Conservation (phyloP, 2,888 invertebrate species). For the Nomada fucata region DNA sequence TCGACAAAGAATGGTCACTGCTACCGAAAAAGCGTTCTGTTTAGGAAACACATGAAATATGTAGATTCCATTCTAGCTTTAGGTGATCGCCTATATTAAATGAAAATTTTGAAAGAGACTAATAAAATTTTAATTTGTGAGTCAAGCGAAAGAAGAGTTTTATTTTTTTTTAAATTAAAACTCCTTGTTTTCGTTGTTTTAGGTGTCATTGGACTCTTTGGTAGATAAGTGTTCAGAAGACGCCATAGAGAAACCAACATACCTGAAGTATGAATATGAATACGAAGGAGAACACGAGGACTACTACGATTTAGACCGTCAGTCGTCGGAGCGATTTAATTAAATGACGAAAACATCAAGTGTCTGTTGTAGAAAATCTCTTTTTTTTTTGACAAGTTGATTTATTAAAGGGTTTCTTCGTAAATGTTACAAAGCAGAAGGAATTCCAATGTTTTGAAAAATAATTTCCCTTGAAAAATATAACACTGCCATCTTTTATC, state of each 20-base stretch:
- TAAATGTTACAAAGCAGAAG: too few species aligned
- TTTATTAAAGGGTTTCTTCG: not conserved
- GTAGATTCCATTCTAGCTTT: too few species aligned
- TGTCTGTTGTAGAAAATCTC: not conserved
- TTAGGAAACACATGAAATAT: too few species aligned
- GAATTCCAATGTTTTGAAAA: too few species aligned
- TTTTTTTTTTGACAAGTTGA: not conserved
- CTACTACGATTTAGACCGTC: conserved; percentile 29
- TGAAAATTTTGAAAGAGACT: too few species aligned
- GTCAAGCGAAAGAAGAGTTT: too few species aligned
- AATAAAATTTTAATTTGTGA: too few species aligned
- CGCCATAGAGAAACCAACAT: conserved; percentile 56
- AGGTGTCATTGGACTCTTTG: conserved; percentile 70
- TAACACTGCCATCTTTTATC: not conserved
- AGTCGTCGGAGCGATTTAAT: not conserved
- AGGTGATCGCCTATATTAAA: too few species aligned
- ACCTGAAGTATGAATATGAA: conserved; percentile 63
- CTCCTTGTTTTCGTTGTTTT: not conserved
- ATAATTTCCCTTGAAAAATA: not conserved
- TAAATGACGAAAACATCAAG: not conserved
- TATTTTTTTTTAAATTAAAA: not conserved
- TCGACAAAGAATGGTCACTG: too few species aligned
- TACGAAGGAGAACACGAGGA: conserved; percentile 59
- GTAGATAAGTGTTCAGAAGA: conserved; percentile 73
- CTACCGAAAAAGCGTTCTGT: too few species aligned